Evolutionary conservation across 2,888 invertebrate genomes (phyloP), one percentile per base, ranked within the genome.

Genomic region (Polydrusus pterygomalis): DNA sequence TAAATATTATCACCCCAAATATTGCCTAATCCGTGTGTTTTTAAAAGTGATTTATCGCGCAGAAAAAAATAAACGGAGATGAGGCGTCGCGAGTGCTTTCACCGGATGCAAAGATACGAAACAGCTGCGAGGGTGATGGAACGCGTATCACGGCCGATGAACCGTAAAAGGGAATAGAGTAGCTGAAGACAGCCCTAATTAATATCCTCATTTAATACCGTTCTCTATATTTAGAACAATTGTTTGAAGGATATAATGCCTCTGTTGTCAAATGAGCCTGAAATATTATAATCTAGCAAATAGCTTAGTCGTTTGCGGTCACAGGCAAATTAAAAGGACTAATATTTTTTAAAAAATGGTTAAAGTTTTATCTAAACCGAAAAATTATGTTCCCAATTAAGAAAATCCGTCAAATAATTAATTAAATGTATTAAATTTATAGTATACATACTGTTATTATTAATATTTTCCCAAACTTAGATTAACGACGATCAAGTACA

Each of bases 11-110:
- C 67, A 68, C 60, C 68, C 62, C 45, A 68, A 74, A 74, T 74
- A 74, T 68, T 68, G 62, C 25, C 73, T 68, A 68, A 62, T 74
- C 68, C 68, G 68, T 54, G 18, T 54, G 67, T 49, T 67, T 74
- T 62, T 25, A 70, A 34, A 30, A 30, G 74, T 74, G 74, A 74
- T 74, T 74, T 69, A 74, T 69, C 54, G 58, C 38, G 54, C 38
- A 51, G 77, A 65, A 77, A 75, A 77, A 77, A 77, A 77, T 70
- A 77, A 73, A 77, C 77, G 49, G n/a, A 49, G 72, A 58, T 34
- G 65, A 54, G 54, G 63, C 69, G 56, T 60, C 15, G 18, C 58
- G 58, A 60, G 38, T 18, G 38, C 58, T 60, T 56, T 65, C 58
- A 65, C 73, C 73, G 77, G 77, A 77, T 73, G 73, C 62, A 40